Evolutionary conservation across 2,797 vertebrate genomes (phyloP).

Genomic region (Sardinella longiceps): DNA sequence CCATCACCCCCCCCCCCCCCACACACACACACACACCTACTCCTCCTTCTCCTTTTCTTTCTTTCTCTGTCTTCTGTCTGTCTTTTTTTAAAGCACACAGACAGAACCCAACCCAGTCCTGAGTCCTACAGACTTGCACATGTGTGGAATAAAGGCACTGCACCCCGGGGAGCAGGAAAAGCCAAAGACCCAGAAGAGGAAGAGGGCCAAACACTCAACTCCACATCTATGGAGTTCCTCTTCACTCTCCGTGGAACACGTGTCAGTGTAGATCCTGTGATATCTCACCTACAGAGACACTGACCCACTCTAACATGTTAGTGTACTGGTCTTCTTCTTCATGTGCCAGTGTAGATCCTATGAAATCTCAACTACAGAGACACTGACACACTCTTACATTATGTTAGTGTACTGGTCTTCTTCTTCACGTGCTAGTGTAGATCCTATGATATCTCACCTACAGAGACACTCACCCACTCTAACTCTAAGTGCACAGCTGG

Average conservation of each 20-base stretch:
- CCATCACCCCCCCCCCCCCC: slow-evolving; percentile 15
- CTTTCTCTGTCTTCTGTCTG: neutral
- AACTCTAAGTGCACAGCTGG: neutral
- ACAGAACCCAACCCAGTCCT: neutral
- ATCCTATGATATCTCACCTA: neutral
- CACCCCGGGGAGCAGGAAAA: neutral
- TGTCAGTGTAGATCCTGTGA: neutral
- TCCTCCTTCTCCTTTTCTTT: neutral
- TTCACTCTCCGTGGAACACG: no score
- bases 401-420: no score
- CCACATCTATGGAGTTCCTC: neutral
- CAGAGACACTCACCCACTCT: neutral
- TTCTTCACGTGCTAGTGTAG: no score
- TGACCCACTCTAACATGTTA: neutral
- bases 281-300: neutral
- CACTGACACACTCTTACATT: neutral
- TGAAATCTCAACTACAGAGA: neutral
- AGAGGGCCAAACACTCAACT: neutral
- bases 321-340: no score
- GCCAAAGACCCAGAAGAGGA: neutral
- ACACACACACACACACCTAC: slow-evolving; percentile 34
- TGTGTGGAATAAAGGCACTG: neutral
- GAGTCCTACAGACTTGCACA: neutral
- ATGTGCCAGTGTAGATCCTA: neutral
- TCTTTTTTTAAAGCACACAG: neutral